phyloP scores from a whole-genome alignment of 1,140 invertebrate genomes.

The Drosophila saltans region DNA sequence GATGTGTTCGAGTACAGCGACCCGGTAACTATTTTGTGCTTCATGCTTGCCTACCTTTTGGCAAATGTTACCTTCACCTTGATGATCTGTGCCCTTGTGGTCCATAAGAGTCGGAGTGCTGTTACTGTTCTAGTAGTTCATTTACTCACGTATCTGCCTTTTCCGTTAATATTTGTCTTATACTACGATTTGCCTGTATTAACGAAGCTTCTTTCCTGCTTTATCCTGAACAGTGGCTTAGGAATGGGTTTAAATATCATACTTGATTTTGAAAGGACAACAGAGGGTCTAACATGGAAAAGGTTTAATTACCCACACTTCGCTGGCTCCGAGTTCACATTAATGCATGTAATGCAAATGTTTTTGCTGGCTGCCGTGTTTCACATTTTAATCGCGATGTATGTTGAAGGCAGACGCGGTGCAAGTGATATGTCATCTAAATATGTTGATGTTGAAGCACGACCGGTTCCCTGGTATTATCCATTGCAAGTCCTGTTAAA shows the following conservation, averaged over 20 bases:
- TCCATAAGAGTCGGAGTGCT: neutral
- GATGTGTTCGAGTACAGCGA: slow-evolving; percentile 15
- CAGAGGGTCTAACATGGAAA: slow-evolving; percentile 84
- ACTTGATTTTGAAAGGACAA: slow-evolving; percentile 87
- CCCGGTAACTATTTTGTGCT: neutral
- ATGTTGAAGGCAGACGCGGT: slow-evolving; percentile 6
- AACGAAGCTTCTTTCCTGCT: slow-evolving; percentile 21
- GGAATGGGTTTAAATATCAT: slow-evolving; percentile 89
- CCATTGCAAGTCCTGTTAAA: neutral
- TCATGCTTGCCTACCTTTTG: slow-evolving; percentile 22
- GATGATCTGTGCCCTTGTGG: slow-evolving; percentile 14
- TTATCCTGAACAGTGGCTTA: slow-evolving; percentile 88
- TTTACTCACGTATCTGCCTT: neutral
- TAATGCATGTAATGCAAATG: slow-evolving; percentile 86
- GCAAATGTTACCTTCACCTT: slow-evolving; percentile 25
- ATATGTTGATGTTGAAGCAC: neutral
- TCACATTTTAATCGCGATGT: neutral
- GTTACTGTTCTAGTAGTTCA: neutral
- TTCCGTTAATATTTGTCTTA: slow-evolving; percentile 79
- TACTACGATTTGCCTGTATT: slow-evolving; percentile 9
- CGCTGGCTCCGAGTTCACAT: slow-evolving; percentile 87
- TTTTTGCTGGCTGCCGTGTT: slow-evolving; percentile 85
- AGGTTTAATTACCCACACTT: slow-evolving; percentile 87
- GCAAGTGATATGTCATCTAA: neutral
- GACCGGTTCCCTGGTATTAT: slow-evolving; percentile 18